Evolutionary conservation across 2,888 invertebrate species (phyloP), one percentile per base, ranked within the genome.

Genomic region (Rotaria sp.): DNA sequence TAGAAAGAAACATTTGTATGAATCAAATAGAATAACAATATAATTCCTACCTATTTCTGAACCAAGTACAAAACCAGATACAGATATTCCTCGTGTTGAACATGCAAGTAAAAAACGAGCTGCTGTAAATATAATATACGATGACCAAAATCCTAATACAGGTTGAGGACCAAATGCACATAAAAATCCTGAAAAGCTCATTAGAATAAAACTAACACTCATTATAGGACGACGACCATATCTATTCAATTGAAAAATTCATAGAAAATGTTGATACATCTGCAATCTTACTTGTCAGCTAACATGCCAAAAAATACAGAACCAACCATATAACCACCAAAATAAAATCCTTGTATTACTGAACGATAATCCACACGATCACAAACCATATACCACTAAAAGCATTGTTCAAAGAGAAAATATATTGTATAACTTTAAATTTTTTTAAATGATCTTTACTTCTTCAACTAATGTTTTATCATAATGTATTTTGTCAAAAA

Each of bases 21-120:
- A 24, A 24, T 38, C 21, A 24, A 18, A 11, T 75, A 1, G 1
- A 75, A 35, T 84, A 41, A n/a, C 30, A 11, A 1, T n/a, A 30
- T 30, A 30, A 26, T 67, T 15, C 5, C 45, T 30, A 80, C 41
- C 45, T n/a, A 45, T 41, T 50, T 50, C 84, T 26, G 35, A 45
- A 35, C 84, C 84, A 52, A 84, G 55, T 35, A 84, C 55, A 45
- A 84, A 84, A 30, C 84, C 84, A 50, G 84, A 84, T 11, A 84
- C 84, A 24, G 84, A 84, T 3, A 84, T 52, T 21, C 84, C 84
- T 52, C 84, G 48, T 35, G 84, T 84, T 35, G 84, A 13, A 35
- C 50, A 50, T 24, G 84, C 84, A 26, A 84, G 18, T 84, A 84
- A 50, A 50, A 84, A 50, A 7, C 84, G 84, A 52, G 30, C 21